Percentiles rank a stretch among this genome's conserved stretches.
Conservation (phyloP, 2,888 invertebrate genomes). For the Cosmorhoe ocellata region DNA sequence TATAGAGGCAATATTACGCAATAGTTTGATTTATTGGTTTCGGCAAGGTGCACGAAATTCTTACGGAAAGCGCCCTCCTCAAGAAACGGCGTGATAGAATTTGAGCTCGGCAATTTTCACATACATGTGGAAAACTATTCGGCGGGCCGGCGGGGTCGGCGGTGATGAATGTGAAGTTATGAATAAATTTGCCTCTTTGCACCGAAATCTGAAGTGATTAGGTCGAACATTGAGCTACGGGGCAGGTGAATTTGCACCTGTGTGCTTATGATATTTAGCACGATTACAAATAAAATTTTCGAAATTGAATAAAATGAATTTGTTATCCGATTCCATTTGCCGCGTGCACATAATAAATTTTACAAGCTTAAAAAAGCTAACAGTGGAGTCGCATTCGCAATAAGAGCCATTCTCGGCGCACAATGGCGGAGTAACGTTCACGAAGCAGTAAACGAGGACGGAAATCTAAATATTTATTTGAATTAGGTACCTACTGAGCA, state of each 20-base stretch:
- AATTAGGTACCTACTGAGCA: constrained; percentile 36
- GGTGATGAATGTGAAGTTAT: constrained; percentile 77
- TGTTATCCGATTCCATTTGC: constrained; percentile 27
- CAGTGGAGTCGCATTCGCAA: constrained; percentile 38
- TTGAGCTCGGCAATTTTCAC: constrained; percentile 70
- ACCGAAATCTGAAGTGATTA: constrained; percentile 73
- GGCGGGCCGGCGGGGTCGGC: constrained; percentile 55
- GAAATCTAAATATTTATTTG: constrained; percentile 51
- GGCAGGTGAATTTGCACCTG: constrained; percentile 60
- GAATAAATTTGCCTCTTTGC: constrained; percentile 73
- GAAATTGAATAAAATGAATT: constrained; percentile 1
- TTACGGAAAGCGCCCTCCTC: constrained; percentile 63
- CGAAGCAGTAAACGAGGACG: constrained; percentile 51
- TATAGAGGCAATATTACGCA: constrained; percentile 75
- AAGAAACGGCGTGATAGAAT: constrained; percentile 68
- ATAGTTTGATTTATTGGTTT: constrained; percentile 79
- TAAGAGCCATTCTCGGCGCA: constrained; percentile 47
- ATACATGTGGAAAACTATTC: constrained; percentile 73
- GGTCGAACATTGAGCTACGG: constrained; percentile 57
- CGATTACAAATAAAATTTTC: constrained; percentile 29
- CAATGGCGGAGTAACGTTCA: constrained; percentile 56
- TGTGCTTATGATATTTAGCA: constrained; percentile 26
- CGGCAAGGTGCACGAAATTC: constrained; percentile 75
- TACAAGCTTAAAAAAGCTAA: constrained; percentile 37
- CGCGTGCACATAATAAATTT: constrained; percentile 45